Conservation (phyloP, 2,797 vertebrate species). For the Galaxias olidus region DNA sequence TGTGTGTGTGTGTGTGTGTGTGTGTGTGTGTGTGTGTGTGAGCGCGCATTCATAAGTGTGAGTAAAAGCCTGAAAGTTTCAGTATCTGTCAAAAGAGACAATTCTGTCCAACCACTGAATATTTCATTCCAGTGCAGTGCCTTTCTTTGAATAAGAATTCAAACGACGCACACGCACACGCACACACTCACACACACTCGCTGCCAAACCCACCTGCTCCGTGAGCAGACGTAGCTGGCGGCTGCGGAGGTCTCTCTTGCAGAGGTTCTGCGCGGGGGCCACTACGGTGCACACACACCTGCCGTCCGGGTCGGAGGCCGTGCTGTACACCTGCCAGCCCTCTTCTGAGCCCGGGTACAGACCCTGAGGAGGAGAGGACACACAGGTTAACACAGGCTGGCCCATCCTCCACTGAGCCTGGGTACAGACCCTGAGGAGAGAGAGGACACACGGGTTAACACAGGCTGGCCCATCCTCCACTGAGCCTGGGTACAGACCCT, state of each 20-base stretch:
- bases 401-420: no score
- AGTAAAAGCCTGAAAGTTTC: conserved; percentile 11
- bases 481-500: neutral
- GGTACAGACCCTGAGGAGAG: neutral
- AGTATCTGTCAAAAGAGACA: conserved; percentile 57
- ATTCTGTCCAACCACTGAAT: conserved; percentile 54
- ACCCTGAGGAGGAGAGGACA: conserved; percentile 73
- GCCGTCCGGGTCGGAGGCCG: conserved; percentile 91
- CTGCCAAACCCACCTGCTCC: conserved; percentile 83
- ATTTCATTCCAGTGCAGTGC: conserved; percentile 53
- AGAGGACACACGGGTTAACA: no score
- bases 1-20: neutral
- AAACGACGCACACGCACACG: conserved; percentile 24
- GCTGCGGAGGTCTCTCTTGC: conserved; percentile 91
- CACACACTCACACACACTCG: conserved; percentile 25
- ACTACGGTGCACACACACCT: conserved; percentile 94
- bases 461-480: no score
- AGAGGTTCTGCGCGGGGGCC: conserved; percentile 88
- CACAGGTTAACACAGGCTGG: no score
- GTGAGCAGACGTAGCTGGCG: conserved; percentile 86
- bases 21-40: neutral
- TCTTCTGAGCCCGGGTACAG: conserved; percentile 88
- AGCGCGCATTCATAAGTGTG: neutral
- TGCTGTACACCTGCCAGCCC: conserved; percentile 97
- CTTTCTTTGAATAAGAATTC: conserved; percentile 27